phyloP scores from a whole-genome alignment of 1,140 invertebrate species.

The Orchesella cincta region DNA sequence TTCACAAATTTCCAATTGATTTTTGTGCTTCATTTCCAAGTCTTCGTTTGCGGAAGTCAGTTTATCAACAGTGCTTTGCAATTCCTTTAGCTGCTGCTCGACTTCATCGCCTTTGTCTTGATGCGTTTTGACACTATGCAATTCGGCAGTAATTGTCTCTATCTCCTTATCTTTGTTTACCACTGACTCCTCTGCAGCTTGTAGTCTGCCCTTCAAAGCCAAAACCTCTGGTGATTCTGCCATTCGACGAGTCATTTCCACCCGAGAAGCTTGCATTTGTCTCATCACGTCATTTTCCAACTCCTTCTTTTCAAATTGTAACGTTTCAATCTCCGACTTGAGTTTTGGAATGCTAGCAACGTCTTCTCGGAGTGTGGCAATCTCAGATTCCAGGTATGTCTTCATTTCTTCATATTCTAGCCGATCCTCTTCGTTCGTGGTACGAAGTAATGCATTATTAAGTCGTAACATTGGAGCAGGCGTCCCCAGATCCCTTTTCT shows the following conservation, averaged over 20 bases:
- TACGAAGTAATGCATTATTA: background rate
- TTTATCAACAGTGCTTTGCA: background rate
- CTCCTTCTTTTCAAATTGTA: background rate
- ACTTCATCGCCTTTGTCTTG: background rate
- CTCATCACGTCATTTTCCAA: constrained; percentile 16
- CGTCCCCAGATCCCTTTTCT: background rate
- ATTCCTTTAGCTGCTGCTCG: background rate
- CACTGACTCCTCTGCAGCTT: no score
- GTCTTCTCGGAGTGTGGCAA: background rate
- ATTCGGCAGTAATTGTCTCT: no score
- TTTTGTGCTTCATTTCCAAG: background rate
- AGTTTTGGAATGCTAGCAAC: background rate
- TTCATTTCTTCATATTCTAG: background rate
- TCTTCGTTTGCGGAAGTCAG: background rate
- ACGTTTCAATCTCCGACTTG: background rate
- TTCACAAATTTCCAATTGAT: background rate
- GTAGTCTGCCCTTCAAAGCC: background rate
- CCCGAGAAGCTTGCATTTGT: constrained; percentile 6
- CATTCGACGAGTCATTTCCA: background rate
- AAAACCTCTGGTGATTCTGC: no score
- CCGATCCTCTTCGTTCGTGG: background rate
- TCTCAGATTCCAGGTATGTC: background rate
- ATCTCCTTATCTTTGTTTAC: no score
- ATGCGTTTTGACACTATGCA: no score
- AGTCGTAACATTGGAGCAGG: background rate